These are phyloP conservation scores for Eurypyga helias DNA, from an alignment of 2,113 vertebrate genomes.

Conservation along the genomic window DNA sequence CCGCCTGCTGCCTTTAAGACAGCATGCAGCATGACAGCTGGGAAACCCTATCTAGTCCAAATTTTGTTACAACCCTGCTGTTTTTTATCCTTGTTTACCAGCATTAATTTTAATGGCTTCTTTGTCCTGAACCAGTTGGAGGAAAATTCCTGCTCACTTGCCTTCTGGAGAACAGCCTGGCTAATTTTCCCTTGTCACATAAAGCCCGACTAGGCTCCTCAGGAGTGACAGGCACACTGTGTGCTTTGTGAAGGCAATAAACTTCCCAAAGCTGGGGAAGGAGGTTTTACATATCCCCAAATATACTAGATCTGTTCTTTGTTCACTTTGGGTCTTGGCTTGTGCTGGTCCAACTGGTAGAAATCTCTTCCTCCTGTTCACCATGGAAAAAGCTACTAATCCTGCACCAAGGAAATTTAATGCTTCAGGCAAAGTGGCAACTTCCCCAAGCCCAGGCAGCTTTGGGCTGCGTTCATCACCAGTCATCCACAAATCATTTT, in stretches of 20 bases:
- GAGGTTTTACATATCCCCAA: background rate
- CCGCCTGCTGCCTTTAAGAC: background rate
- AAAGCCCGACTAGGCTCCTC: background rate
- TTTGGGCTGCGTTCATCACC: background rate
- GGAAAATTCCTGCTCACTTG: slow-evolving; percentile 46
- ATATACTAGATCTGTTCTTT: background rate
- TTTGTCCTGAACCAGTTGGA: slow-evolving; percentile 26
- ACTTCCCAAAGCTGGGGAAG: background rate
- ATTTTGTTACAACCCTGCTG: slow-evolving; percentile 45
- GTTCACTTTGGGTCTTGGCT: background rate
- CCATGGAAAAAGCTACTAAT: background rate
- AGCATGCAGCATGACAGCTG: background rate
- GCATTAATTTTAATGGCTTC: slow-evolving; percentile 69
- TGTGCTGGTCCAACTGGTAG: background rate
- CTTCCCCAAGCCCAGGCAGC: background rate
- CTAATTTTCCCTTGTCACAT: slow-evolving; percentile 41
- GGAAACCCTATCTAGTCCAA: slow-evolving; percentile 27
- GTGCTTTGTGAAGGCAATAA: background rate
- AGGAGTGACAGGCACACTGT: background rate
- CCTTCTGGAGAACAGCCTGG: slow-evolving; percentile 62
- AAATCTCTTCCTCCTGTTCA: background rate
- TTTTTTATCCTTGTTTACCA: slow-evolving; percentile 64
- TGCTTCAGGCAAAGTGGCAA: background rate
- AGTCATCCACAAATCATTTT: background rate
- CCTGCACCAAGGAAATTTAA: background rate